These are phyloP conservation scores for Mythimna lalbum DNA, from an alignment of 2,888 invertebrate genomes.

Conservation along the genomic window DNA sequence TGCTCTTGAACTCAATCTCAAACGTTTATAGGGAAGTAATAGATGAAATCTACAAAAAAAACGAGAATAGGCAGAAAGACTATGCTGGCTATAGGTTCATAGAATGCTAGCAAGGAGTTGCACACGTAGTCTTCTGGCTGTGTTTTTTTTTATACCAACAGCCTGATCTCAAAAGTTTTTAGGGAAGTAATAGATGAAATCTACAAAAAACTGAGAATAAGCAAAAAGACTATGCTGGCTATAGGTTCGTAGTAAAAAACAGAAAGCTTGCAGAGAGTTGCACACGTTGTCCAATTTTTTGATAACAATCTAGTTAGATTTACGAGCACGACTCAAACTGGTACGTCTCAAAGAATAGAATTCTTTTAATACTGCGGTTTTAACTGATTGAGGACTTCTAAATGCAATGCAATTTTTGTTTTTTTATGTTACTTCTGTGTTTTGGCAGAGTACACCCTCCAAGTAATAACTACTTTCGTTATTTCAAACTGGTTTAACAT, in stretches of 20 bases:
- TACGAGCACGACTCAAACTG: background rate
- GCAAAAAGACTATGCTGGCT: background rate
- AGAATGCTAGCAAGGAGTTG: background rate
- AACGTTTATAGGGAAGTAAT: background rate
- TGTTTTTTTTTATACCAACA: too few relatives aligned
- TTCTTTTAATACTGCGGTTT: background rate
- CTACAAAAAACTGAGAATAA: too few relatives aligned
- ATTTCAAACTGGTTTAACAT: conserved; percentile 7
- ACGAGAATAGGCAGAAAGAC: too few relatives aligned
- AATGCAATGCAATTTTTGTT: too few relatives aligned
- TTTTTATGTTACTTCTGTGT: too few relatives aligned
- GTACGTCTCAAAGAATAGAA: background rate
- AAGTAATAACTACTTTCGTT: background rate
- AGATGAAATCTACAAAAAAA: background rate
- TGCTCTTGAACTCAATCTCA: too few relatives aligned
- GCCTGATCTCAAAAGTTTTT: too few relatives aligned
- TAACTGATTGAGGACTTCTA: background rate
- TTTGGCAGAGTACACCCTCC: background rate
- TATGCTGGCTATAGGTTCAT: background rate
- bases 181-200: background rate
- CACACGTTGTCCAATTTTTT: background rate
- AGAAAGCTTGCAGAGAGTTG: background rate
- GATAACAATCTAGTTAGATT: background rate
- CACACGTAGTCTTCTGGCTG: too few relatives aligned
- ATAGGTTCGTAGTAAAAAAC: background rate